Percentiles rank a stretch among this genome's conserved stretches.
Evolutionary conservation across 2,888 invertebrate species (phyloP).

Genomic region (Eupithecia centaureata): DNA sequence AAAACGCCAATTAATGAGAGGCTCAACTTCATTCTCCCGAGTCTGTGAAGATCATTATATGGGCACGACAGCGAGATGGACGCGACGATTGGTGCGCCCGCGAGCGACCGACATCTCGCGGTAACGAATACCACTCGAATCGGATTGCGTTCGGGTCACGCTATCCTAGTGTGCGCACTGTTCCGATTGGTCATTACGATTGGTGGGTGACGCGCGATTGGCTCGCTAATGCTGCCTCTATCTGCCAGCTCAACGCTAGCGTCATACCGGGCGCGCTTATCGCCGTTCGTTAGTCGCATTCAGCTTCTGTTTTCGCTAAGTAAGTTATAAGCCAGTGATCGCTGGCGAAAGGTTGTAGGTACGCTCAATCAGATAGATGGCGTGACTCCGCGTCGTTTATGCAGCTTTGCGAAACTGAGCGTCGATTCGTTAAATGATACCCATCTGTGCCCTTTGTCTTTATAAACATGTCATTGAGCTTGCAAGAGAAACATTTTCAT

Average conservation of each 20-base stretch:
- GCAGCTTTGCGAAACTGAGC: conserved; percentile 72
- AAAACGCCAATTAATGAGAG: conserved; percentile 84
- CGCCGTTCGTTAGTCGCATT: conserved; percentile 77
- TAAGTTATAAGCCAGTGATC: conserved; percentile 81
- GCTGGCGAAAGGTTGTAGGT: conserved; percentile 69
- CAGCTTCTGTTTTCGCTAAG: conserved; percentile 79
- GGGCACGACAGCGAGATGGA: conserved; percentile 84
- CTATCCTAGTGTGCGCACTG: conserved; percentile 77
- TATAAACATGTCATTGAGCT: conserved; percentile 78
- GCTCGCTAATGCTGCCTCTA: conserved; percentile 70
- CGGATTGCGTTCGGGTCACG: conserved; percentile 83
- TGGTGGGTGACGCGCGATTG: conserved; percentile 75
- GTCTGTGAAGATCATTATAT: conserved; percentile 84
- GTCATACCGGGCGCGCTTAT: conserved; percentile 77
- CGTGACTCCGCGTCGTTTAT: conserved; percentile 82
- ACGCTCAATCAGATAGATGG: conserved; percentile 79
- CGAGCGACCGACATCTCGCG: conserved; percentile 79
- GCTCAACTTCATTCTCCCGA: conserved; percentile 84
- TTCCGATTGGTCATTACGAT: conserved; percentile 79
- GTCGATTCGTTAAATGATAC: conserved; percentile 83
- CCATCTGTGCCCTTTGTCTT: conserved; percentile 80
- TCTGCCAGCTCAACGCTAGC: conserved; percentile 72
- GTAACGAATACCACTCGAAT: conserved; percentile 80
- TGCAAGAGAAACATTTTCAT: conserved; percentile 66
- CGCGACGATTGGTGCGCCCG: conserved; percentile 79